A percentile compares a stretch with the other conserved stretches of the same genome.
These are phyloP conservation scores for Tretioscincus oriximinensis DNA, from an alignment of 2,113 vertebrate genomes.

Conservation along the genomic window DNA sequence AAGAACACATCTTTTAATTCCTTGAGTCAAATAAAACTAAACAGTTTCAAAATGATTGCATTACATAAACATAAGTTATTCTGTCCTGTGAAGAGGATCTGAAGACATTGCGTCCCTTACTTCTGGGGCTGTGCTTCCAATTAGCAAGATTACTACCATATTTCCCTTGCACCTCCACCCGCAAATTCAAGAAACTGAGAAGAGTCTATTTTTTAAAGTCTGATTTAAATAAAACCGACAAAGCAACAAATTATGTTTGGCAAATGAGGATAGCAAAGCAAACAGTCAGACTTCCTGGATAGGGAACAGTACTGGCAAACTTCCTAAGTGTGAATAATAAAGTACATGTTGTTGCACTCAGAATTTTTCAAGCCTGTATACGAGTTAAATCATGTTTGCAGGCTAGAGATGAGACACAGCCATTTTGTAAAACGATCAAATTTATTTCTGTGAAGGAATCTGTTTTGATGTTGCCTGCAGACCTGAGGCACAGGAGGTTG, in stretches of 20 bases:
- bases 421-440: constrained; percentile 32
- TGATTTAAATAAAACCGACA: constrained; percentile 75
- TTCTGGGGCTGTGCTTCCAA: constrained; percentile 32
- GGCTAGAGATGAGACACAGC: constrained; percentile 49
- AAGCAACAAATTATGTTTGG: constrained; percentile 77
- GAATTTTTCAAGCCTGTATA: constrained; percentile 54
- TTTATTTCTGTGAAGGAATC: constrained; percentile 19
- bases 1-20: constrained; percentile 19
- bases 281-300: constrained; percentile 77
- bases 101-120: constrained; percentile 12
- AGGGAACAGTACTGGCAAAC: constrained; percentile 69
- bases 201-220: constrained; percentile 61
- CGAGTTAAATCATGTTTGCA: constrained; percentile 48
- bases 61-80: not conserved
- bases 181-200: constrained; percentile 61
- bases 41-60: not conserved
- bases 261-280: constrained; percentile 74
- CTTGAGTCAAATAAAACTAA: not conserved
- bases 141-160: constrained; percentile 48
- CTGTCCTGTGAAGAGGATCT: not conserved
- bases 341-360: constrained; percentile 58
- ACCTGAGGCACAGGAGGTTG: not conserved
- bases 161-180: constrained; percentile 26
- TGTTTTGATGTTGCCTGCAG: constrained; percentile 3
- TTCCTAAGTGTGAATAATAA: constrained; percentile 72